Conservation (phyloP, 2,888 invertebrate genomes). For the Drosophila sordidapex region DNA sequence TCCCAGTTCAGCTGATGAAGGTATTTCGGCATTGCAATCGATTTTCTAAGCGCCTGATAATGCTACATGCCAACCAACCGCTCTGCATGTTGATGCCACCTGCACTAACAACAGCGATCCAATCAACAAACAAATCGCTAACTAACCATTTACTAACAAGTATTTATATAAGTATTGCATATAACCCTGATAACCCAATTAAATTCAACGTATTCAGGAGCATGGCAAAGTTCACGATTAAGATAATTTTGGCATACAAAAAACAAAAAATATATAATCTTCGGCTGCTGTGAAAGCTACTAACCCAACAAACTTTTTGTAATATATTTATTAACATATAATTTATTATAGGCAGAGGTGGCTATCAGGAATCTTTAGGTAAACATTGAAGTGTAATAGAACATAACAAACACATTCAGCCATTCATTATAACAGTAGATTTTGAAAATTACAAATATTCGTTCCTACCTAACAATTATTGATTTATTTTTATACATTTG, state of each 20-base stretch:
- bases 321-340: slow-evolving; percentile 63
- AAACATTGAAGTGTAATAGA: slow-evolving; percentile 53
- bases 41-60: slow-evolving; percentile 23
- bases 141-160: slow-evolving; percentile 26
- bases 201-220: slow-evolving; percentile 18
- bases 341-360: slow-evolving; percentile 79
- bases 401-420: slow-evolving; percentile 9
- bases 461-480: not conserved
- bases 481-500: not conserved
- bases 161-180: slow-evolving; percentile 23
- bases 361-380: slow-evolving; percentile 76
- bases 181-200: slow-evolving; percentile 39
- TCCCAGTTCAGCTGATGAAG: slow-evolving; percentile 73
- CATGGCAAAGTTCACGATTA: slow-evolving; percentile 59
- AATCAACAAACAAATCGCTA: slow-evolving; percentile 13
- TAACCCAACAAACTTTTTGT: slow-evolving; percentile 36
- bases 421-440: not conserved
- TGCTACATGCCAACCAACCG: slow-evolving; percentile 35
- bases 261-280: slow-evolving; percentile 7
- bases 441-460: not conserved
- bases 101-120: slow-evolving; percentile 37
- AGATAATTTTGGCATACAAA: slow-evolving; percentile 31
- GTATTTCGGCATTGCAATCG: slow-evolving; percentile 71
- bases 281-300: slow-evolving; percentile 23
- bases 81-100: slow-evolving; percentile 49